Evolutionary conservation across 2,113 vertebrate species (phyloP).

Genomic region (Gopherus flavomarginatus): DNA sequence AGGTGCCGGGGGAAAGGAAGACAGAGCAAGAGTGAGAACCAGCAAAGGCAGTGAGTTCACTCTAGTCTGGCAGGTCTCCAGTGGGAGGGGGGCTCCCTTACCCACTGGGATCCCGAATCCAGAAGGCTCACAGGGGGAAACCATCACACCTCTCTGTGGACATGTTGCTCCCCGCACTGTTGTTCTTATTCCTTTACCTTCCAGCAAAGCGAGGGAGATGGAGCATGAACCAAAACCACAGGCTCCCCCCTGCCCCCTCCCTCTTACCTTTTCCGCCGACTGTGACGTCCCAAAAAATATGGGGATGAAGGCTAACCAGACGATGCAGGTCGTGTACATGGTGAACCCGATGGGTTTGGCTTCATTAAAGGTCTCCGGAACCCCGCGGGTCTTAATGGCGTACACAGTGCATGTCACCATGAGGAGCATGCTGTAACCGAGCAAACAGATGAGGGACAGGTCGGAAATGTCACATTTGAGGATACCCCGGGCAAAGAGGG

Average conservation of each 20-base stretch:
- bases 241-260: neutral
- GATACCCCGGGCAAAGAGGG: constrained; percentile 88
- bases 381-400: constrained; percentile 95
- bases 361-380: constrained; percentile 97
- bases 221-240: neutral
- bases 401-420: constrained; percentile 99
- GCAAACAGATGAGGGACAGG: constrained; percentile 96
- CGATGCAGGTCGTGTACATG: constrained; percentile 98
- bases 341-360: constrained; percentile 98
- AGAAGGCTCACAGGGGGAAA: accelerated
- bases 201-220: neutral
- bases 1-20: neutral
- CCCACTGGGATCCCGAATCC: neutral
- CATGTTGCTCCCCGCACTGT: neutral
- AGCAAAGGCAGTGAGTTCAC: neutral
- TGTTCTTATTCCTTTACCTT: neutral
- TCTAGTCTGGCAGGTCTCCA: neutral
- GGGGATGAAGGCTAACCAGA: constrained; percentile 98
- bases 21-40: neutral
- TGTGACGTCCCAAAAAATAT: constrained; percentile 98
- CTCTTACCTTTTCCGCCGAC: constrained; percentile 86
- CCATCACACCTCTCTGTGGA: neutral
- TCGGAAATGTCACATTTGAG: constrained; percentile 94
- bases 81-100: neutral
- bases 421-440: constrained; percentile 97